Percentiles rank a stretch among this genome's conserved stretches.
These are phyloP conservation scores for Anguilla anguilla DNA, from an alignment of 2,797 vertebrate species.

Conservation along the genomic window DNA sequence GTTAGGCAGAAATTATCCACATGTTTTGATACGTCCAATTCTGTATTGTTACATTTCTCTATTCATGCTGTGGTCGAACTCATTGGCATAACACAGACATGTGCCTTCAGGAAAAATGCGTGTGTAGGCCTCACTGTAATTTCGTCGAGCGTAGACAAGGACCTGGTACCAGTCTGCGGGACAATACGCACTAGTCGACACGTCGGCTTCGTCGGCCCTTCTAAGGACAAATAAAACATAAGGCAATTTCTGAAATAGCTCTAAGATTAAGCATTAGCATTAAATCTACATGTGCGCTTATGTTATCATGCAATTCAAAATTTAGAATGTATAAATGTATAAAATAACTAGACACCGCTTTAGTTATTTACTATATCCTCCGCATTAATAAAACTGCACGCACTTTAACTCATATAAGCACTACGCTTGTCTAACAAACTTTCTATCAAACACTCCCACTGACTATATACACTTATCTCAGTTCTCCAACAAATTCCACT, in stretches of 20 bases:
- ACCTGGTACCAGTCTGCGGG: neutral
- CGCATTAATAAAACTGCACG: neutral
- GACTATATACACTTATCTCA: neutral
- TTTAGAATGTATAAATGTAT: neutral
- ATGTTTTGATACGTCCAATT: neutral
- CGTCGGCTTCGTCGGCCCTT: neutral
- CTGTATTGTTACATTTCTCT: constrained; percentile 3
- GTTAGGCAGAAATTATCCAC: neutral
- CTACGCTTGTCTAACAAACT: neutral
- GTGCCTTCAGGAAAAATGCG: neutral
- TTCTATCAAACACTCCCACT: neutral
- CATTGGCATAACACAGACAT: neutral
- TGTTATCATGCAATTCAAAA: neutral
- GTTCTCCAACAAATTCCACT: neutral
- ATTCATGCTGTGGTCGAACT: neutral
- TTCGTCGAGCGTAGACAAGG: neutral
- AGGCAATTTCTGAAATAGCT: neutral
- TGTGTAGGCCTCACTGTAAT: neutral
- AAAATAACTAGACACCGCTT: neutral
- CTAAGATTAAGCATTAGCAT: neutral
- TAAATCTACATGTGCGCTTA: neutral
- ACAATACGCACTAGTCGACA: neutral
- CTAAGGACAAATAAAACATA: neutral
- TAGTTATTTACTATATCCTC: neutral
- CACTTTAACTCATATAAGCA: neutral